A percentile compares a stretch with the other conserved stretches of the same genome.
Conservation (phyloP, 2,888 invertebrate species). For the Siphonodentalium dalli region DNA sequence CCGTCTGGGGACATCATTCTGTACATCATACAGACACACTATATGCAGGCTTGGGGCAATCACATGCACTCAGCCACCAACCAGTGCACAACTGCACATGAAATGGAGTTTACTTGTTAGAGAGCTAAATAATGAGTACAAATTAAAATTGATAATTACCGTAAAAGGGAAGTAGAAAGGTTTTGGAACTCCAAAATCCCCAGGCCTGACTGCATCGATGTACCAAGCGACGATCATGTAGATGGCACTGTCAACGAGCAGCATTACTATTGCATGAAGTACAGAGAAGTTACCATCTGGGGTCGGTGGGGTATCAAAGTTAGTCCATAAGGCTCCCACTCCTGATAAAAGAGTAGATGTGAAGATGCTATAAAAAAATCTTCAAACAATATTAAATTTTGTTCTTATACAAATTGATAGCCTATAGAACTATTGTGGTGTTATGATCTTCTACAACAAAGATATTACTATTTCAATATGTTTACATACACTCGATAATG, state of each 20-base stretch:
- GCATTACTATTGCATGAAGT: constrained; percentile 72
- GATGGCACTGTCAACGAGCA: constrained; percentile 74
- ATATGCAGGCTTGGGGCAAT: too few species aligned
- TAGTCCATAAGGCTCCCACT: constrained; percentile 57
- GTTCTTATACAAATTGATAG: too few species aligned
- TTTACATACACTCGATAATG: too few species aligned
- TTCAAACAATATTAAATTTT: too few species aligned
- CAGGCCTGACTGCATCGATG: constrained; percentile 84
- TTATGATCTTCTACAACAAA: neutral
- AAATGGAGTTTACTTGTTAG: too few species aligned
- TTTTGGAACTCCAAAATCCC: constrained; percentile 82
- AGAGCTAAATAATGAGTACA: neutral
- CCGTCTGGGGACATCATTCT: too few species aligned
- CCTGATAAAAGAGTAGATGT: constrained; percentile 36
- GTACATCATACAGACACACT: too few species aligned
- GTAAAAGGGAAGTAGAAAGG: constrained; percentile 82
- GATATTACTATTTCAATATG: too few species aligned
- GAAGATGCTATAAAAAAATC: neutral
- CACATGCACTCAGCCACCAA: neutral
- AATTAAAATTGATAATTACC: constrained; percentile 64
- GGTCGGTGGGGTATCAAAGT: constrained; percentile 68
- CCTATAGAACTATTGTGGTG: too few species aligned
- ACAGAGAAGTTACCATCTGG: constrained; percentile 76
- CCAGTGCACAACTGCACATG: too few species aligned
- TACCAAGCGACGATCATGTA: constrained; percentile 83